phyloP scores from a whole-genome alignment of 2,888 invertebrate genomes.

The Argyresthia goedartella region DNA sequence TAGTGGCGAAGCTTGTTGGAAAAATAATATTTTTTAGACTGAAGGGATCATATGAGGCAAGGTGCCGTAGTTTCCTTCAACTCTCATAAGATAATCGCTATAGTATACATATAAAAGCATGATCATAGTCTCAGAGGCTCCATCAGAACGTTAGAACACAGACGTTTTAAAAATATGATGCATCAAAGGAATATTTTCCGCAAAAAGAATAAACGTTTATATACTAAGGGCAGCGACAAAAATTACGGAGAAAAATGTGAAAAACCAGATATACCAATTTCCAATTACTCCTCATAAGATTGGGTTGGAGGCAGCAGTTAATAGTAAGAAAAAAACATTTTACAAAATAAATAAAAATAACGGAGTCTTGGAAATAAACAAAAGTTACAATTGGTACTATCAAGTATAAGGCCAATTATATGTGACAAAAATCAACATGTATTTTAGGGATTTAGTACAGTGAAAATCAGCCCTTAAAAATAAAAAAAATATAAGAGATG shows the following conservation, averaged over 20 bases:
- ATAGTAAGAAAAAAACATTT: constrained; percentile 7
- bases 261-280: constrained; percentile 9
- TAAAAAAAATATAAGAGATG: constrained; percentile 8
- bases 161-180: constrained; percentile 2
- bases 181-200: constrained; percentile 11
- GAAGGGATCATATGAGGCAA: constrained; percentile 17
- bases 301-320: constrained; percentile 6
- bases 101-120: constrained; percentile 1
- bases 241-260: constrained; percentile 3
- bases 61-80: constrained; percentile 25
- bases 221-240: not conserved
- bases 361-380: not conserved
- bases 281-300: constrained; percentile 6
- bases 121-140: not conserved
- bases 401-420: constrained; percentile 12
- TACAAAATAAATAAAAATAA: constrained; percentile 7
- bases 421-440: constrained; percentile 6
- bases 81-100: constrained; percentile 6
- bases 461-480: constrained; percentile 5
- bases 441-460: constrained; percentile 10
- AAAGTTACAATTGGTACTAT: constrained; percentile 8
- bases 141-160: not conserved
- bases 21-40: constrained; percentile 22
- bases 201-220: not conserved
- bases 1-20: constrained; percentile 23